Conservation (phyloP, 2,888 invertebrate genomes). For the Panopea generosa region DNA sequence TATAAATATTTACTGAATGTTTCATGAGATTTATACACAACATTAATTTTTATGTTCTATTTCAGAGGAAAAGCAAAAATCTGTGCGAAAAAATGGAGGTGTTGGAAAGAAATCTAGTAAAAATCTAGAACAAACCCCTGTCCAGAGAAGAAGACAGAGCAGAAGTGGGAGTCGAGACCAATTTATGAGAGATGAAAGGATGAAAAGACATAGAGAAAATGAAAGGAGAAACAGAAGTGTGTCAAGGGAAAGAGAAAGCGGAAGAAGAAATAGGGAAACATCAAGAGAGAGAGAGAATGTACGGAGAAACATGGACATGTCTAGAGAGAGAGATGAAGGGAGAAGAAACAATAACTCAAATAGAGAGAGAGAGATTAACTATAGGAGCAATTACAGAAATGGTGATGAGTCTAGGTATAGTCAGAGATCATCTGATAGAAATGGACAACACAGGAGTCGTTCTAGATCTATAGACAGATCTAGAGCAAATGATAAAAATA, state of each 20-base stretch:
- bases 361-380: background rate
- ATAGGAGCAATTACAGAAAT: background rate
- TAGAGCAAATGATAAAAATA: constrained; percentile 7
- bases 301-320: background rate
- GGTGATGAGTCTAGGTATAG: constrained; percentile 1
- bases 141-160: background rate
- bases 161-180: background rate
- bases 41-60: background rate
- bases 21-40: no score
- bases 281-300: constrained; percentile 7
- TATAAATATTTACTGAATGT: no score
- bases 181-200: background rate
- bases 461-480: background rate
- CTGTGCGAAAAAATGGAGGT: constrained; percentile 36
- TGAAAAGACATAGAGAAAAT: constrained; percentile 1
- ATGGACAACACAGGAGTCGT: background rate
- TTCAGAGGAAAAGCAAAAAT: constrained; percentile 8
- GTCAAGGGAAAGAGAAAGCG: constrained; percentile 9
- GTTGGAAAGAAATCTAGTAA: constrained; percentile 32
- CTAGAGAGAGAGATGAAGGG: background rate
- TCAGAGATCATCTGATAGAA: constrained; percentile 7
- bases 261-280: constrained; percentile 2
- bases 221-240: constrained; percentile 6
- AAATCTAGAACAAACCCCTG: background rate
- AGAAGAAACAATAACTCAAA: constrained; percentile 10